Percentiles rank a stretch among this genome's conserved stretches.
Evolutionary conservation across 2,113 vertebrate species (phyloP).

Genomic region (Periophthalmus modestus): DNA sequence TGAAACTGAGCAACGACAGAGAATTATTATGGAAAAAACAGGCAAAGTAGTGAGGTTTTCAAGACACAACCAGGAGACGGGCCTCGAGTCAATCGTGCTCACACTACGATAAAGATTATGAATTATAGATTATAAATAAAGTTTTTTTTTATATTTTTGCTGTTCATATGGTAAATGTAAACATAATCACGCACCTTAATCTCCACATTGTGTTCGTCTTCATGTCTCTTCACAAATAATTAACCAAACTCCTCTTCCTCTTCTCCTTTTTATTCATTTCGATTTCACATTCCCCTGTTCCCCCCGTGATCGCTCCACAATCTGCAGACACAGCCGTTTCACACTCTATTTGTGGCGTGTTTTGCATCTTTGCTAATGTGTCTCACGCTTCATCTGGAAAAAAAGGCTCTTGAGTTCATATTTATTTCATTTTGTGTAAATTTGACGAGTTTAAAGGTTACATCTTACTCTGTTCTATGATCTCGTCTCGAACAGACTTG

Average conservation of each 20-base stretch:
- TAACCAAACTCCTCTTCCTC: slow-evolving; percentile 6
- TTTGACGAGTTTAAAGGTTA: neutral
- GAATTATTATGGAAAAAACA: too few relatives aligned
- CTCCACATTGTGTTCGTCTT: slow-evolving; percentile 48
- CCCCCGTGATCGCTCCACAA: slow-evolving; percentile 22
- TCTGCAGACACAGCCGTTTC: slow-evolving; percentile 44
- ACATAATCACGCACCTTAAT: slow-evolving; percentile 50
- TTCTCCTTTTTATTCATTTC: slow-evolving; percentile 51
- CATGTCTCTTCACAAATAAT: slow-evolving; percentile 49
- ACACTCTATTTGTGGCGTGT: slow-evolving; percentile 24
- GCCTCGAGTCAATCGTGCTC: too few relatives aligned
- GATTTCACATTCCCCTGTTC: slow-evolving; percentile 1
- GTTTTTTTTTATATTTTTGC: too few relatives aligned
- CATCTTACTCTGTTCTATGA: too few relatives aligned
- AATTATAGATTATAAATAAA: too few relatives aligned
- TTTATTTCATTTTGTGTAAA: neutral
- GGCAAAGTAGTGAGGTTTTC: too few relatives aligned
- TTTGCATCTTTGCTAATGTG: slow-evolving; percentile 7
- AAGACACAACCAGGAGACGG: too few relatives aligned
- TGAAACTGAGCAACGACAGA: too few relatives aligned
- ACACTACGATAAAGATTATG: too few relatives aligned
- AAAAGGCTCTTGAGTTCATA: neutral
- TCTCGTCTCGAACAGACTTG: too few relatives aligned
- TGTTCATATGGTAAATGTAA: neutral
- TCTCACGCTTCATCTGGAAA: neutral